phyloP scores from a whole-genome alignment of 2,113 vertebrate species.

The Poeciliopsis prolifica region DNA sequence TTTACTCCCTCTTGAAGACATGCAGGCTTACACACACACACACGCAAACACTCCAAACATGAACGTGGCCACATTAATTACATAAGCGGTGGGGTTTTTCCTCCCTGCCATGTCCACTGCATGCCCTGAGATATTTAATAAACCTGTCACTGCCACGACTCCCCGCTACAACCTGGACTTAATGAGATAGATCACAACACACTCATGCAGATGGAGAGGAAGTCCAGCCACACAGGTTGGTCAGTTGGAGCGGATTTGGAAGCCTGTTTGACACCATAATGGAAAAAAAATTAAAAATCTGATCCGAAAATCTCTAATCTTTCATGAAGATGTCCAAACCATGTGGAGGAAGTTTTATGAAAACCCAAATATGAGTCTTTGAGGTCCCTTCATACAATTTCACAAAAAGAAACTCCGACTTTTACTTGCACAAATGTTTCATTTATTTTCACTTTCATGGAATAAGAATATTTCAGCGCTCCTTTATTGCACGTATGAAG shows the following conservation, averaged over 20 bases:
- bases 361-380: neutral
- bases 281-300: slow-evolving; percentile 2
- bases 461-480: neutral
- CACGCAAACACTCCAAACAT: slow-evolving; percentile 53
- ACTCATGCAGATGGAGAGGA: slow-evolving; percentile 28
- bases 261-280: slow-evolving; percentile 21
- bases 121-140: slow-evolving; percentile 74
- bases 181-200: slow-evolving; percentile 61
- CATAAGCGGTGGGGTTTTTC: slow-evolving; percentile 69
- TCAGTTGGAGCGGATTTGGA: slow-evolving; percentile 33
- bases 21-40: slow-evolving; percentile 34
- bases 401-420: neutral
- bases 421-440: neutral
- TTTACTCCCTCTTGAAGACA: slow-evolving; percentile 48
- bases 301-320: slow-evolving; percentile 25
- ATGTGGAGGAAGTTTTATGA: neutral
- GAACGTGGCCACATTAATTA: slow-evolving; percentile 74
- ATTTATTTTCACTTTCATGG: neutral
- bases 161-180: slow-evolving; percentile 58
- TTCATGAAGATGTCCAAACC: neutral
- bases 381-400: neutral
- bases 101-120: slow-evolving; percentile 66
- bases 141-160: slow-evolving; percentile 71
- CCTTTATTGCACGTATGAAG: neutral
- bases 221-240: slow-evolving; percentile 45